A percentile compares a stretch with the other conserved stretches of the same genome.
Conservation (phyloP, 2,113 vertebrate genomes). For the Eira barbara region DNA sequence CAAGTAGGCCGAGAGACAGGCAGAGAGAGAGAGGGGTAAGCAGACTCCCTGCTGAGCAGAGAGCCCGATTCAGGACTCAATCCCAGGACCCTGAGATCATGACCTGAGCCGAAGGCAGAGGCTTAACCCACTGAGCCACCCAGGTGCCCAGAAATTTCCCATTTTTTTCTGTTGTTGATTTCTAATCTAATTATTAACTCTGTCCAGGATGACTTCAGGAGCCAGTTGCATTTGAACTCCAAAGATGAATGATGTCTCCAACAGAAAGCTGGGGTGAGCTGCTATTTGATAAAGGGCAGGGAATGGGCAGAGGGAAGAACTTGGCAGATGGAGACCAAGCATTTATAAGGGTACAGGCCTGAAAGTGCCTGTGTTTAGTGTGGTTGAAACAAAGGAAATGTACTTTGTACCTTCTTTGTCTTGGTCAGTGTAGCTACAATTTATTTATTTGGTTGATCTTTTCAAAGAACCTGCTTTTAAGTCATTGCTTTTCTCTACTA, state of each 20-base stretch:
- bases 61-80: too few relatives aligned
- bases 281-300: not conserved
- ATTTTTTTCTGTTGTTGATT: not conserved
- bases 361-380: not conserved
- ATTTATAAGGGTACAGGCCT: not conserved
- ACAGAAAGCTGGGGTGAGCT: not conserved
- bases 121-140: too few relatives aligned
- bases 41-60: too few relatives aligned
- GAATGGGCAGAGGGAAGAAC: not conserved
- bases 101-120: too few relatives aligned
- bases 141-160: not conserved
- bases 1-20: too few relatives aligned
- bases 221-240: not conserved
- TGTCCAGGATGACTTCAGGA: not conserved
- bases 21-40: too few relatives aligned
- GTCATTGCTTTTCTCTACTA: not conserved
- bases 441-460: not conserved
- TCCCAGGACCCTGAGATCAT: too few relatives aligned
- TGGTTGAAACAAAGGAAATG: not conserved
- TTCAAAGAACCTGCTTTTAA: not conserved
- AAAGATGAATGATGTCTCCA: not conserved
- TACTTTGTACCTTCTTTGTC: not conserved
- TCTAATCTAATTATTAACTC: not conserved
- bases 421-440: not conserved
- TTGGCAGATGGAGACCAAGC: not conserved